These are phyloP conservation scores for Rotaria sp. DNA, from an alignment of 2,888 invertebrate species.

Conservation along the genomic window DNA sequence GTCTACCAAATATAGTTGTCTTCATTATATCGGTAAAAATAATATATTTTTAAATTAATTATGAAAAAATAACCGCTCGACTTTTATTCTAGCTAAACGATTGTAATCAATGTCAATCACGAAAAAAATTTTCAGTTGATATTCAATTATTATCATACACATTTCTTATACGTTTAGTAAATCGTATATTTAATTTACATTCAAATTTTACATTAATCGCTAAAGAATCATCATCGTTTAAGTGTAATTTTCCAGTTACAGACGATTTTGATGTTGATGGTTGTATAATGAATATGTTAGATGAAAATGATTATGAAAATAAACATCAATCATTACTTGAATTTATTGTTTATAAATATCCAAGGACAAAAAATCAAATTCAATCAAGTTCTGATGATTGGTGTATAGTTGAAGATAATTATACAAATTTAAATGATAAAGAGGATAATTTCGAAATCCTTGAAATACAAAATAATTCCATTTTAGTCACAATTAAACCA, in stretches of 20 bases:
- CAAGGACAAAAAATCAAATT: neutral
- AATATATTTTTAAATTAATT: neutral
- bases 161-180: neutral
- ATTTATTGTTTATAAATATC: slow-evolving; percentile 5
- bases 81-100: neutral
- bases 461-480: neutral
- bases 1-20: neutral
- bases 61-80: too few relatives aligned
- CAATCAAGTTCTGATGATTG: neutral
- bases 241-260: neutral
- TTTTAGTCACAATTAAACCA: neutral
- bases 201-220: neutral
- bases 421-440: neutral
- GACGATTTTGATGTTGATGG: slow-evolving; percentile 21
- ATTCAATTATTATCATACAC: neutral
- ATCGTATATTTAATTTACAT: neutral
- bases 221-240: neutral
- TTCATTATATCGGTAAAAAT: neutral
- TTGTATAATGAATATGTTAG: neutral
- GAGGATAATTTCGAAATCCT: slow-evolving; percentile 6
- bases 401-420: neutral
- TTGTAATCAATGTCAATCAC: neutral
- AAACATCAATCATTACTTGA: neutral
- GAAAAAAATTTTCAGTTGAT: neutral
- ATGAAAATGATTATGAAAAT: neutral